phyloP scores from a whole-genome alignment of 1,140 invertebrate genomes.

The Drosophila littoralis region DNA sequence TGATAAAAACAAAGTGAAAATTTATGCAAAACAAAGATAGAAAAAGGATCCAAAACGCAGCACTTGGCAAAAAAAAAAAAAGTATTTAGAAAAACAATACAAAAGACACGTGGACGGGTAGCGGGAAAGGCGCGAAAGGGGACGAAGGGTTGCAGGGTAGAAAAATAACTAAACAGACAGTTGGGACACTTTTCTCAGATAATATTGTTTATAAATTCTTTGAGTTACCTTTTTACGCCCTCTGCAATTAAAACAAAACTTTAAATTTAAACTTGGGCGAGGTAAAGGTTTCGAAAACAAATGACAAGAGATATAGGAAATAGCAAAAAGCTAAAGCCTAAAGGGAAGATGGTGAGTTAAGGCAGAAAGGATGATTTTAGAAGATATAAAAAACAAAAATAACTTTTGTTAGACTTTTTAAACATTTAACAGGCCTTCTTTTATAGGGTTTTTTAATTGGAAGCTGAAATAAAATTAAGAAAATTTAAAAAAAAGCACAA shows the following conservation, averaged over 20 bases:
- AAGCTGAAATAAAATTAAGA: too few species aligned
- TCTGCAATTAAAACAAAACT: slow-evolving; percentile 26
- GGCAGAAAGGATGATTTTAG: not conserved
- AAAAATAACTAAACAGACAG: slow-evolving; percentile 33
- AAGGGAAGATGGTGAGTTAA: not conserved
- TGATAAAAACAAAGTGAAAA: slow-evolving; percentile 81
- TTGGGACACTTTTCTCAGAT: slow-evolving; percentile 38
- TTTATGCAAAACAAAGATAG: slow-evolving; percentile 78
- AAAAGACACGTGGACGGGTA: slow-evolving; percentile 11
- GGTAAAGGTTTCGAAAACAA: not conserved
- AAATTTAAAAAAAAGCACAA: too few species aligned
- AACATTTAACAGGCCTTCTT: too few species aligned
- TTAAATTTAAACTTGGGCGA: slow-evolving; percentile 1
- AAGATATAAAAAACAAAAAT: too few species aligned
- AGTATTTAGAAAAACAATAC: slow-evolving; percentile 37
- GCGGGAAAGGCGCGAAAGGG: not conserved
- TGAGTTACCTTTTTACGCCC: slow-evolving; percentile 12
- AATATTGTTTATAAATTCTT: slow-evolving; percentile 49
- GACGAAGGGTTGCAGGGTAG: slow-evolving; percentile 9
- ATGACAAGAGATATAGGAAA: not conserved
- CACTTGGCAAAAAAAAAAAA: slow-evolving; percentile 16
- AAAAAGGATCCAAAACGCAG: slow-evolving; percentile 26
- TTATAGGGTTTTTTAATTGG: too few species aligned
- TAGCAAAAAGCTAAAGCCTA: not conserved
- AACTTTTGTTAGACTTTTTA: too few species aligned